These are phyloP conservation scores for Epistrophella euchroma DNA, from an alignment of 2,888 invertebrate species.

Conservation along the genomic window DNA sequence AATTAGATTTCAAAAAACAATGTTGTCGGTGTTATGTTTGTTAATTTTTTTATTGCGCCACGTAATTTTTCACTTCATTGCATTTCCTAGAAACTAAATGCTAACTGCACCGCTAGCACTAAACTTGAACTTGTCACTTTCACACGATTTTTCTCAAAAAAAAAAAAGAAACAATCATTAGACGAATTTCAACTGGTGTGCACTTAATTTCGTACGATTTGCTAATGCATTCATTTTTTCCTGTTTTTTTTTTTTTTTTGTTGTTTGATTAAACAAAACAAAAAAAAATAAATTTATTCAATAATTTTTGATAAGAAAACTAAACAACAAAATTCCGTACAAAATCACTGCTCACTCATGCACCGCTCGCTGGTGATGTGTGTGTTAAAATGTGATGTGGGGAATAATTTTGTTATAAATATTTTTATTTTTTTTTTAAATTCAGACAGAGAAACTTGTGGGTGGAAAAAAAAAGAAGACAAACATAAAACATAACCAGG, in stretches of 20 bases:
- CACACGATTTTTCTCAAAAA: neutral
- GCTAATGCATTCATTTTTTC: neutral
- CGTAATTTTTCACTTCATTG: slow-evolving; percentile 14
- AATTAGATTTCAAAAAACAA: slow-evolving; percentile 28
- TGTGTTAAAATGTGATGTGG: slow-evolving; percentile 33
- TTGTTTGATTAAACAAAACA: neutral
- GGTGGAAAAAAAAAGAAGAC: neutral
- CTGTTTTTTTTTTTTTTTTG: neutral
- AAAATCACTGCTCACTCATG: slow-evolving; percentile 23
- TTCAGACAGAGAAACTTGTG: slow-evolving; percentile 23
- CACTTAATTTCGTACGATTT: neutral
- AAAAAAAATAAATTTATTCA: neutral
- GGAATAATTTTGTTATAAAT: slow-evolving; percentile 29
- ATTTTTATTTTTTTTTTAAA: slow-evolving; percentile 22
- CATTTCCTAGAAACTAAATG: neutral
- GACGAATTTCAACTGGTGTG: neutral
- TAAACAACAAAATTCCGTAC: slow-evolving; percentile 20
- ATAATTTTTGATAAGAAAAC: slow-evolving; percentile 14
- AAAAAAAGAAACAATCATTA: neutral
- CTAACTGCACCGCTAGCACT: neutral
- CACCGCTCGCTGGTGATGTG: slow-evolving; percentile 13
- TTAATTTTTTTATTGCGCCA: neutral
- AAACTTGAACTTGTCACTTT: slow-evolving; percentile 31
- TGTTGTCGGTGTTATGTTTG: neutral
- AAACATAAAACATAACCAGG: slow-evolving; percentile 3